Percentiles rank a stretch among this genome's conserved stretches.
Evolutionary conservation across 2,888 invertebrate genomes (phyloP).

Genomic region (Globia sparganii): DNA sequence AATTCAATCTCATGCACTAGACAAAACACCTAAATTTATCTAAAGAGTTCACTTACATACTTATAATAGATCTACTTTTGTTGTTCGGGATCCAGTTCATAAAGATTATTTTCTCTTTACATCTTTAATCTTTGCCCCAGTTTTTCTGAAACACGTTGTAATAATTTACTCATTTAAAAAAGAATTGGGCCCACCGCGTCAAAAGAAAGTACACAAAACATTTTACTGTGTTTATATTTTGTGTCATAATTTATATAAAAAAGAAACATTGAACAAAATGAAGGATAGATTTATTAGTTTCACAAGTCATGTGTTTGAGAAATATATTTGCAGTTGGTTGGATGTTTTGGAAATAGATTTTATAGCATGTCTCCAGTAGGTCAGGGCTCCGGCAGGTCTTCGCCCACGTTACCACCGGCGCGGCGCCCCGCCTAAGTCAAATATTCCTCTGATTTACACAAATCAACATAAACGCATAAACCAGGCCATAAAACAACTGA

Average conservation of each 20-base stretch:
- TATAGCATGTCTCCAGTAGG: slow-evolving; percentile 63
- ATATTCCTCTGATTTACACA: slow-evolving; percentile 65
- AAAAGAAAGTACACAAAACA: slow-evolving; percentile 38
- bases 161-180: slow-evolving; percentile 42
- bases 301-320: slow-evolving; percentile 23
- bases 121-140: slow-evolving; percentile 11
- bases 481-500: slow-evolving; percentile 35
- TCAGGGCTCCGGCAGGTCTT: slow-evolving; percentile 68
- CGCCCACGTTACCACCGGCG: slow-evolving; percentile 72
- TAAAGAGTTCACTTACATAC: neutral
- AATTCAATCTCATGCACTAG: slow-evolving; percentile 4
- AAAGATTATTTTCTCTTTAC: slow-evolving; percentile 36
- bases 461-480: slow-evolving; percentile 63
- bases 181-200: slow-evolving; percentile 17
- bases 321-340: slow-evolving; percentile 31
- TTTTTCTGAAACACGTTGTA: slow-evolving; percentile 40
- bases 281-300: slow-evolving; percentile 38
- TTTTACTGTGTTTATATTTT: slow-evolving; percentile 37
- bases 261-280: slow-evolving; percentile 13
- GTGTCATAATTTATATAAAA: slow-evolving; percentile 36
- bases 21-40: slow-evolving; percentile 8
- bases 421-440: slow-evolving; percentile 64
- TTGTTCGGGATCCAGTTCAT: slow-evolving; percentile 7
- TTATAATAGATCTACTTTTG: slow-evolving; percentile 2
- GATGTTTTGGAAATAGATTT: slow-evolving; percentile 57